Base-by-base conservation (phyloP, 2,113 vertebrate genomes). In the Actenoides hombroni region DNA sequence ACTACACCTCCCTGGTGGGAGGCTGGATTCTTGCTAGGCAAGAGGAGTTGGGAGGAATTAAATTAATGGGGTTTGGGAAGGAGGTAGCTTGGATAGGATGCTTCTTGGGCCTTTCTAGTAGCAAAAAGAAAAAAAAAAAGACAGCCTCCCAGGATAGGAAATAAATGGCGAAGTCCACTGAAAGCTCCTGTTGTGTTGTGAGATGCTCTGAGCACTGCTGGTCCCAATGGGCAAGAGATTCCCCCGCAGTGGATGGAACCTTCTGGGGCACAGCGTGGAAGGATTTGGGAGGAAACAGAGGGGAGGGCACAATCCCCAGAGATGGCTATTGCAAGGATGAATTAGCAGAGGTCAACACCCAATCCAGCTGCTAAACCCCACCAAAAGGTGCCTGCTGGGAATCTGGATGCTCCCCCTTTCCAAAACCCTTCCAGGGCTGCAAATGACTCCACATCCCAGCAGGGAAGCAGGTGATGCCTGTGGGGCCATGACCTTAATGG, bases 381-480 rank as follows among this genome's bases (percentile, higher is more conserved):
- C 0, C 29, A 25, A 33, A 90, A 82, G 13, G 10, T 24, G 24
- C 5, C 18, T 46, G 15, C 0, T 1, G 0, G 6, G 3, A 13
- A 67, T n/a, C 65, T 83, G 76, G 21, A 28, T 92, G 28, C 24
- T 59, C 8, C 19, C 8, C 16, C 6, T 86, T 5, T n/a, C 53
- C 49, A 68, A 60, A 88, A 60, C 24, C 4, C 19, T 86, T 37
- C 25, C 25, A 51, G 63, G 40, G 19, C 3, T 90, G 24, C 51
- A 54, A 71, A 54, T 2, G 10, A 5, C 51, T 82, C 51, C 79
- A 57, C 56, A 33, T 51, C 11, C 24, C 71, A 63, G 33, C 26
- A 80, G 29, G 29, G 35, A 39, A 48, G 57, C 3, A 5, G 20
- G n/a, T 57, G 67, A 67, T 71, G 23, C 11, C 48, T 0, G 0